These are phyloP conservation scores for Eulacestoma nigropectus DNA, from an alignment of 2,113 vertebrate species.

Conservation along the genomic window DNA sequence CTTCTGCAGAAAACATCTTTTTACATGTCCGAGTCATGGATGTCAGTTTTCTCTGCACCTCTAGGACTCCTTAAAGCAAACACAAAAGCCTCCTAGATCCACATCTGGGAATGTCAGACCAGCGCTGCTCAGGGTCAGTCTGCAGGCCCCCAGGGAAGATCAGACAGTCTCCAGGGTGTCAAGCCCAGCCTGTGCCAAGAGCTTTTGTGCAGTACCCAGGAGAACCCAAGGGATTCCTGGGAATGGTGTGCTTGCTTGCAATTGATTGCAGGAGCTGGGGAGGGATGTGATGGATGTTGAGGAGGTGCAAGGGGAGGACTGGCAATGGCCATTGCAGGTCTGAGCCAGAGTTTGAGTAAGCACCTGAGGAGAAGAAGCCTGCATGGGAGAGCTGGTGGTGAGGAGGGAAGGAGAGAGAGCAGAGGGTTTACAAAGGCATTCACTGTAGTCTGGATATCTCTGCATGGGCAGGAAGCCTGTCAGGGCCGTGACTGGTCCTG, in stretches of 20 bases:
- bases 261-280: background rate
- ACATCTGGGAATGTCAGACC: background rate
- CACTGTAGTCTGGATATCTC: background rate
- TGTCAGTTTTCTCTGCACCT: background rate
- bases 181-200: background rate
- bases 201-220: background rate
- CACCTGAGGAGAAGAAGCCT: background rate
- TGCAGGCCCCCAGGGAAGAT: background rate
- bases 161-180: accelerated
- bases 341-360: background rate
- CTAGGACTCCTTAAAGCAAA: background rate
- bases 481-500: background rate
- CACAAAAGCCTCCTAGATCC: background rate
- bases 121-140: background rate
- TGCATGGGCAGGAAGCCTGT: background rate
- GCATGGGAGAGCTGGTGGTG: accelerated
- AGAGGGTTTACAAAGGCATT: background rate
- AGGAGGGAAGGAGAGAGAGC: background rate
- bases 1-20: background rate
- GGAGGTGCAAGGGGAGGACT: background rate
- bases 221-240: background rate
- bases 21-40: accelerated
- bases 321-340: accelerated
- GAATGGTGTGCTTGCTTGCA: background rate
- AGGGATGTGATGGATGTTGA: background rate